phyloP scores from a whole-genome alignment of 1,140 invertebrate genomes.

The honey bee (Apis mellifera) region DNA sequence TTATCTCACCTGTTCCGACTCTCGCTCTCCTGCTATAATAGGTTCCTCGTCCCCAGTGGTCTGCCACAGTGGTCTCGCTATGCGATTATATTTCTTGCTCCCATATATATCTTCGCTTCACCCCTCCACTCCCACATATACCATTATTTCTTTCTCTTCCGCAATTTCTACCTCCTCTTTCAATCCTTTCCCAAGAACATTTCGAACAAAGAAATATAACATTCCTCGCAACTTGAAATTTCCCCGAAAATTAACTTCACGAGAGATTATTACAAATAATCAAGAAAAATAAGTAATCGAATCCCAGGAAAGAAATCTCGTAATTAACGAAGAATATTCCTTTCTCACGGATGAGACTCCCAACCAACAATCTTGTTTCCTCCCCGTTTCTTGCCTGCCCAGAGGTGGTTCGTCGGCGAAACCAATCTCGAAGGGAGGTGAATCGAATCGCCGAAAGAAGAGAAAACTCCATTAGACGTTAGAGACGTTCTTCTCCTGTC shows the following conservation, averaged over 20 bases:
- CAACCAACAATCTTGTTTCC: neutral
- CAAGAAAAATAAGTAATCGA: too few species aligned
- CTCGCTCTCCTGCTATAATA: constrained; percentile 77
- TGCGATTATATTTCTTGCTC: constrained; percentile 77
- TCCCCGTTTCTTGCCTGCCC: neutral
- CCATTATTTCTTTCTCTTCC: neutral
- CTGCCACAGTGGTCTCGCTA: constrained; percentile 55
- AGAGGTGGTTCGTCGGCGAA: neutral
- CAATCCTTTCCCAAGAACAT: neutral
- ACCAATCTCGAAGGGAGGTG: constrained; percentile 44
- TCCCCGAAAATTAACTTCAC: too few species aligned
- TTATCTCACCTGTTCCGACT: constrained; percentile 79
- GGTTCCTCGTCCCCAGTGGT: constrained; percentile 72
- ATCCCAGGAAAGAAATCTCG: neutral
- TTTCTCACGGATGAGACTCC: too few species aligned
- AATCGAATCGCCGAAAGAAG: constrained; percentile 49
- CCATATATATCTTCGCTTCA: constrained; percentile 47
- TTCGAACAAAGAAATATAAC: too few species aligned
- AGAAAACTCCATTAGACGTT: constrained; percentile 65
- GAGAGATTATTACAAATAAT: too few species aligned
- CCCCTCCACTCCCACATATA: constrained; percentile 27
- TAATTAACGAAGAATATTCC: constrained; percentile 12
- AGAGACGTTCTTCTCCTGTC: constrained; percentile 40
- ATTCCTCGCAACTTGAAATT: neutral
- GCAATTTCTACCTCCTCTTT: neutral